Conservation (phyloP, 2,888 invertebrate species). For the Acanthosepion pharaonis region DNA sequence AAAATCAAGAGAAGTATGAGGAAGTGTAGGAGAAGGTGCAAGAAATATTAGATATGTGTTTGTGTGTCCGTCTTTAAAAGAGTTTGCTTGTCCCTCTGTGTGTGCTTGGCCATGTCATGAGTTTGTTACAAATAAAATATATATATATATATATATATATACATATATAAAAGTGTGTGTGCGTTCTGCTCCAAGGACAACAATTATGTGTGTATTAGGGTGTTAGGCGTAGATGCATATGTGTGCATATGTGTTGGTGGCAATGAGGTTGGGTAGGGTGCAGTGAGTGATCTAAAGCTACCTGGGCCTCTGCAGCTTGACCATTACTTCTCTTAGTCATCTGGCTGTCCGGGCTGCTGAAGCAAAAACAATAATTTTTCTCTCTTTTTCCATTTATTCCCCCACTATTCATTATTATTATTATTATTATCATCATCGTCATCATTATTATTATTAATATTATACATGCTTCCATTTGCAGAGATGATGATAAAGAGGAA, state of each 20-base stretch:
- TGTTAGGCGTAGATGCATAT: not conserved
- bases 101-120: not conserved
- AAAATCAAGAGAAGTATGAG: not conserved
- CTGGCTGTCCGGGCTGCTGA: conserved; percentile 13
- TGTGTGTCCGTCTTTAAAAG: not conserved
- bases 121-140: not conserved
- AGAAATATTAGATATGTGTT: not conserved
- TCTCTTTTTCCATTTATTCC: not conserved
- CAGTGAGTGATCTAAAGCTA: conserved; percentile 21
- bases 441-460: not conserved
- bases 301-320: conserved; percentile 33
- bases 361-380: conserved; percentile 33
- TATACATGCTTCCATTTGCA: not conserved
- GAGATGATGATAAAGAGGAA: not conserved
- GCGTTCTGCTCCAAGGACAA: not conserved
- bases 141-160: conserved; percentile 3
- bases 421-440: not conserved
- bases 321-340: conserved; percentile 33
- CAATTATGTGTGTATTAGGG: not conserved
- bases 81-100: not conserved
- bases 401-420: not conserved
- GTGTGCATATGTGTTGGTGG: not conserved
- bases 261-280: not conserved
- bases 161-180: not conserved
- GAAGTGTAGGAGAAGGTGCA: not conserved